Evolutionary conservation across 2,797 vertebrate genomes (phyloP).

Genomic region (Galaxias olidus): DNA sequence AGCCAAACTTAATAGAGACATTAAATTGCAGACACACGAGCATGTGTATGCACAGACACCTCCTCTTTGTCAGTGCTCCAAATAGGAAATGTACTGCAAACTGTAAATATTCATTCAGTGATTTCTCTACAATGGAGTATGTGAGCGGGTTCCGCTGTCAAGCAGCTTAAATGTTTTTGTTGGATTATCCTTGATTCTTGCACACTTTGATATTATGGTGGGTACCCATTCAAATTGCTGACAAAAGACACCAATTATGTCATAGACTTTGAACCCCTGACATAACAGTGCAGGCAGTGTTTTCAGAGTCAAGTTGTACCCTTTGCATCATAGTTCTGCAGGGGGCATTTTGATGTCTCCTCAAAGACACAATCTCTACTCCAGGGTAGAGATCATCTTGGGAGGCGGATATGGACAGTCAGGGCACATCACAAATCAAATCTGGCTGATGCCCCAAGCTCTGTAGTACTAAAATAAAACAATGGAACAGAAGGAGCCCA

Average conservation of each 20-base stretch:
- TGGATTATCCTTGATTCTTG: neutral
- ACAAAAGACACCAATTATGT: slow-evolving; percentile 11
- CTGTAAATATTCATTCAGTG: slow-evolving; percentile 27
- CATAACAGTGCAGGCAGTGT: no score
- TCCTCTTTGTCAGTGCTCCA: slow-evolving; percentile 32
- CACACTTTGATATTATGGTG: neutral
- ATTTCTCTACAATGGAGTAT: slow-evolving; percentile 19
- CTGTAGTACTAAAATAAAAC: slow-evolving; percentile 13
- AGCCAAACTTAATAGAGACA: no score
- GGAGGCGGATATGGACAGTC: slow-evolving; percentile 21
- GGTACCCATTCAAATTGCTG: slow-evolving; percentile 11
- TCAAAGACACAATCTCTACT: slow-evolving; percentile 36
- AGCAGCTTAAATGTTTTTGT: neutral
- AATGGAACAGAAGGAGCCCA: slow-evolving; percentile 13
- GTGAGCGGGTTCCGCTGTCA: slow-evolving; percentile 12
- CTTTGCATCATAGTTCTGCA: no score
- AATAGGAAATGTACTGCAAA: slow-evolving; percentile 32
- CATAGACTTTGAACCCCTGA: no score
- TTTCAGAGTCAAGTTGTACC: no score
- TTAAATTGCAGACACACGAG: no score
- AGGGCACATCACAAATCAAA: slow-evolving; percentile 22
- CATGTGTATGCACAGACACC: neutral
- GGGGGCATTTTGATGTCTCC: neutral
- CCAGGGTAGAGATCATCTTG: slow-evolving; percentile 15
- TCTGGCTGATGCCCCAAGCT: slow-evolving; percentile 9